A percentile compares a stretch with the other conserved stretches of the same genome.
phyloP scores from a whole-genome alignment of 2,113 vertebrate species.

The Aldabrachelys gigantea region DNA sequence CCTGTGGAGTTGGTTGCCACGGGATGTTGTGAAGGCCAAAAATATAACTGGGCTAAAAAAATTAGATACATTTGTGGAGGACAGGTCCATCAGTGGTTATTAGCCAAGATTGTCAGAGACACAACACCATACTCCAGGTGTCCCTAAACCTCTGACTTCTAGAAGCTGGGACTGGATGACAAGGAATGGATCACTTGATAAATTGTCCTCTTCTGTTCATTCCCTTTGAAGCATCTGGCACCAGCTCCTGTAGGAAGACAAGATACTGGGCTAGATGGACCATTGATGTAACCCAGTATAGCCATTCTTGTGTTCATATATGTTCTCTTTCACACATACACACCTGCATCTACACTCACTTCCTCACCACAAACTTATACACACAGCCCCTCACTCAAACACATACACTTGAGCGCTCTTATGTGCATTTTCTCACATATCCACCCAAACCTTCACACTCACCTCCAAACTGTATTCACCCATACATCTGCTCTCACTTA shows the following conservation, averaged over 20 bases:
- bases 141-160: neutral
- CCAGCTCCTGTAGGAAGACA: neutral
- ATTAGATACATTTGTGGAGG: neutral
- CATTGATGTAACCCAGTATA: neutral
- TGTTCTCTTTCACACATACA: neutral
- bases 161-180: neutral
- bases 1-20: neutral
- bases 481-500: neutral
- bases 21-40: neutral
- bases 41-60: neutral
- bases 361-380: neutral
- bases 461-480: neutral
- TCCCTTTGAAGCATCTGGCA: neutral
- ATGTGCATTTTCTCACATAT: neutral
- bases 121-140: neutral
- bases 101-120: neutral
- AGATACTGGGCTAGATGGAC: neutral
- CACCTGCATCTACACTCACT: neutral
- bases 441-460: neutral
- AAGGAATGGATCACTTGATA: neutral
- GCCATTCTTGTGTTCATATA: neutral
- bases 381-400: neutral
- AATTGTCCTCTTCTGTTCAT: neutral
- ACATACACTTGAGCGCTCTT: too few species aligned
- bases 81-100: neutral